Conservation (phyloP, 1,140 invertebrate genomes). For the Calycopis cecrops region DNA sequence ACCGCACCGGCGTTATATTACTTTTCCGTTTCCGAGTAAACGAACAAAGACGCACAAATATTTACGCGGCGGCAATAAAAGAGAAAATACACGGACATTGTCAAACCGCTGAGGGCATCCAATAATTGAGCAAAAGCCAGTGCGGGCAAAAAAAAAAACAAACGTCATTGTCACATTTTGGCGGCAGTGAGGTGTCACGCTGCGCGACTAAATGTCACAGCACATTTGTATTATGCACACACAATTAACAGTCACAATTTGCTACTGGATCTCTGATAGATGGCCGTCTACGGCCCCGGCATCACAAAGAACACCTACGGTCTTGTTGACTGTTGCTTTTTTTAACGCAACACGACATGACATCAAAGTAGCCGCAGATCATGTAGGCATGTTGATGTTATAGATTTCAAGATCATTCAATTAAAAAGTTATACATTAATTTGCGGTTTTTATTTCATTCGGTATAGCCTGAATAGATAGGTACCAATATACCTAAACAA, state of each 20-base stretch:
- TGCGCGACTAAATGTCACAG: conserved; percentile 33
- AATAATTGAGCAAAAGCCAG: conserved; percentile 68
- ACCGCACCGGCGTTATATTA: too few relatives aligned
- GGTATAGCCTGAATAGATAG: too few relatives aligned
- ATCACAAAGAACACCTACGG: conserved; percentile 6
- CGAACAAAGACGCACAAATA: not conserved
- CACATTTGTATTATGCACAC: conserved; percentile 26
- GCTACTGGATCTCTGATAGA: conserved; percentile 42
- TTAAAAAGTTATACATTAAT: too few relatives aligned
- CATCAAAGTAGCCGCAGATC: not conserved
- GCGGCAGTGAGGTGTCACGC: conserved; percentile 55
- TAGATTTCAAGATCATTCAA: too few relatives aligned
- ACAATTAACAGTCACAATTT: conserved; percentile 42
- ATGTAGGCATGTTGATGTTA: too few relatives aligned
- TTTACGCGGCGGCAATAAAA: conserved; percentile 39
- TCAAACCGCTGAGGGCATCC: conserved; percentile 16
- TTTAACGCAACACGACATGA: not conserved
- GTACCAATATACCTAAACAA: too few relatives aligned
- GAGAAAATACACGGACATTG: conserved; percentile 45
- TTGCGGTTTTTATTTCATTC: too few relatives aligned
- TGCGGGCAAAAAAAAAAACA: conserved; percentile 35
- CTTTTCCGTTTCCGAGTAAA: conserved; percentile 2
- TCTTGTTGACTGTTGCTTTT: not conserved
- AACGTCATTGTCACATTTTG: conserved; percentile 41
- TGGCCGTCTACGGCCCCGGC: not conserved